phyloP scores from a whole-genome alignment of 2,113 vertebrate species.

The Lamprotornis superbus region DNA sequence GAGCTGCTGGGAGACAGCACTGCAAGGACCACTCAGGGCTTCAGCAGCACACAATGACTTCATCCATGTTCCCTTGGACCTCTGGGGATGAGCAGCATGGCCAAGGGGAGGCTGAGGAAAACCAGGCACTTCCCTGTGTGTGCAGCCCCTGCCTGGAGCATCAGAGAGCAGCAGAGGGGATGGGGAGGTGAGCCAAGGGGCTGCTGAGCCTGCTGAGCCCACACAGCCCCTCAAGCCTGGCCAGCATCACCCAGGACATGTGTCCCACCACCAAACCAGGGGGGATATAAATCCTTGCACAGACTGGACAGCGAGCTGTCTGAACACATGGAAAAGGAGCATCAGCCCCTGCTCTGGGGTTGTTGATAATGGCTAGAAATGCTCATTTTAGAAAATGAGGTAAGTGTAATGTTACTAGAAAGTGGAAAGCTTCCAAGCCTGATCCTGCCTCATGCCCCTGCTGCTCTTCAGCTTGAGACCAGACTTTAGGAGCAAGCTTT shows the following conservation, averaged over 20 bases:
- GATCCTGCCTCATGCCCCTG: neutral
- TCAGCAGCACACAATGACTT: rapidly evolving
- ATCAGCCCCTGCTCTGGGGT: neutral
- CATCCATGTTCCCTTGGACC: neutral
- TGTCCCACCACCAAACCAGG: neutral
- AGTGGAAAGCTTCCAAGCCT: constrained; percentile 15
- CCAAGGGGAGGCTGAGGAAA: neutral
- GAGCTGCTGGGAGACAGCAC: neutral
- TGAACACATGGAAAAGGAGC: constrained; percentile 28
- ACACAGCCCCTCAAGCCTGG: neutral
- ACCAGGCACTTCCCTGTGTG: neutral
- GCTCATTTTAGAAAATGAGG: constrained; percentile 43
- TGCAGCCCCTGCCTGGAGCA: neutral
- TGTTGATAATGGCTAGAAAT: constrained; percentile 41
- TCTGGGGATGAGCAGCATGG: neutral
- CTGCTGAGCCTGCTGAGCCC: neutral
- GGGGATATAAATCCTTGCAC: neutral
- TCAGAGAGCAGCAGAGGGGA: neutral
- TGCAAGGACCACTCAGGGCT: neutral
- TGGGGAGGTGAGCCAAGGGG: neutral
- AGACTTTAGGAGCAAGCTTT: neutral
- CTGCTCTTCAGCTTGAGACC: neutral
- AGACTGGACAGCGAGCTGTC: neutral
- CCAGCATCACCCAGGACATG: neutral
- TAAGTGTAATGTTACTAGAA: constrained; percentile 34